Conservation (phyloP, 2,113 vertebrate species). For the Echinops telfairi region DNA sequence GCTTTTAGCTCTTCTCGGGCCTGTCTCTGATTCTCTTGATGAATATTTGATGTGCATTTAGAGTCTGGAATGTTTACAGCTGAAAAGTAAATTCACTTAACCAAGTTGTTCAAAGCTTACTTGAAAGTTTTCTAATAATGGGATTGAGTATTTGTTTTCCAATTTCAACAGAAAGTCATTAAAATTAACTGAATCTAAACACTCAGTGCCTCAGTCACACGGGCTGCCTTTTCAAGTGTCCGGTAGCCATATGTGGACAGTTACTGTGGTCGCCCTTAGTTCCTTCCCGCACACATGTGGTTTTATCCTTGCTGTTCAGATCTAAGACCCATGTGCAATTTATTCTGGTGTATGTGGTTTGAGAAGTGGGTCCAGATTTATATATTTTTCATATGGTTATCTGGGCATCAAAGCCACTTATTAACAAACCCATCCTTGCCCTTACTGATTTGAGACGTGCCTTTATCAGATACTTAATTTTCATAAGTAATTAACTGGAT, state of each 20-base stretch:
- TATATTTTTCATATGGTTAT: neutral
- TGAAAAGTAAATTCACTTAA: constrained; percentile 2
- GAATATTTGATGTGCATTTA: constrained; percentile 29
- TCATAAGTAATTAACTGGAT: neutral
- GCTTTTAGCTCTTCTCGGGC: neutral
- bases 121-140: neutral
- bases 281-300: constrained; percentile 1
- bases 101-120: neutral
- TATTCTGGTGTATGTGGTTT: neutral
- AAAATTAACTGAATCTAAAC: constrained; percentile 13
- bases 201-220: neutral
- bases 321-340: constrained; percentile 24
- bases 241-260: neutral
- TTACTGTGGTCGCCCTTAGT: neutral
- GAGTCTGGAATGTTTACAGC: constrained; percentile 19
- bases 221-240: neutral
- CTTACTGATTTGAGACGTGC: constrained; percentile 11
- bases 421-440: constrained; percentile 9
- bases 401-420: neutral
- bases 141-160: neutral
- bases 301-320: constrained; percentile 24
- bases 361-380: neutral
- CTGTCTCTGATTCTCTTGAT: neutral
- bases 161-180: constrained; percentile 5
- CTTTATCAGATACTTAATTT: neutral